Base-by-base conservation (phyloP, 1,140 invertebrate species). In the Trichogramma pretiosum region DNA sequence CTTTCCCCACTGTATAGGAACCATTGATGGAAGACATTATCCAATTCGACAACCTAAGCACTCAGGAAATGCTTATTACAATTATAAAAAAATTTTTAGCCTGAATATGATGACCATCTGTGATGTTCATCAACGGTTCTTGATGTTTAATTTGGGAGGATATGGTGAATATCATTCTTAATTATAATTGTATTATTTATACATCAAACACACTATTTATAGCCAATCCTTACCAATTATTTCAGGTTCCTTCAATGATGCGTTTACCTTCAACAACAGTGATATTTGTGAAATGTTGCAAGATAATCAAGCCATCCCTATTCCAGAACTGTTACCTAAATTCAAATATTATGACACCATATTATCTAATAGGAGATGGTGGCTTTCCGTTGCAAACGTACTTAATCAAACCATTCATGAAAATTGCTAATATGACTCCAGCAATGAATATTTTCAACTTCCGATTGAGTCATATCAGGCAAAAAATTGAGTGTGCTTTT, bases 61-160 rank as follows among this genome's bases (percentile, higher is more conserved):
- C 42, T 56, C 55, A 44, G 68, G 68, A 23, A 65, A 63, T 3
- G 48, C 55, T 22, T 74, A 57, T 60, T 67, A 55, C 42, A 75
- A 75, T 54, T 73, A 74, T 50, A 74, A 75, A 51, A 49, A 59
- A 22, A 65, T 54, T 49, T 73, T 65, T 50, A 65, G 56, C 17
- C 62, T 72, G 14, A 63, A 70, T 19, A 48, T 73, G 16, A 55
- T 71, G 49, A 71, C 59, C 13, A 46, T 65, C 3, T 58, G 38
- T 28, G 65, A 70, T 62, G 55, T 61, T 23, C 54, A 65, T 48
- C 65, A 65, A 51, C 50, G 51, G 37, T 71, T 73, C 52, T 55
- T 56, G 16, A 46, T 52, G 9, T 54, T 70, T 24, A 63, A 70
- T 36, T 53, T 72, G 33, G 68, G 69, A 18, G 44, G 54, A 19